Conservation (phyloP, 2,888 invertebrate genomes). For the Leucoma salicis region DNA sequence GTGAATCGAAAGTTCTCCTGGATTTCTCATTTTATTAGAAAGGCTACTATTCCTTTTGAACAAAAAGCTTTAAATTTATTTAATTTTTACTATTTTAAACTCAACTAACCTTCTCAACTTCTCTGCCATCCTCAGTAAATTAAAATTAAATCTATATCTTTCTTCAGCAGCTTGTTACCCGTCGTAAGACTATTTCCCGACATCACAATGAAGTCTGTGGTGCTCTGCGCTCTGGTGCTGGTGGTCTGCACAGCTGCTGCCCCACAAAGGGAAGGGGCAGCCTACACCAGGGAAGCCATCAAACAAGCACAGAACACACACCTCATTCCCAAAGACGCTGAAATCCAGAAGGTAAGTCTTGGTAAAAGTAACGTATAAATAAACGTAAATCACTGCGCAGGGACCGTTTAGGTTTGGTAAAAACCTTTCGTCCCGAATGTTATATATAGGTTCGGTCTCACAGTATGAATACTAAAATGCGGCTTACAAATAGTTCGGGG, state of each 20-base stretch:
- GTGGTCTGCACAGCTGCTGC: conserved; percentile 78
- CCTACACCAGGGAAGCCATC: conserved; percentile 93
- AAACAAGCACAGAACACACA: conserved; percentile 93
- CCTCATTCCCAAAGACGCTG: conserved; percentile 92
- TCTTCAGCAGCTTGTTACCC: conserved; percentile 15
- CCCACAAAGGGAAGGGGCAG: conserved; percentile 90
- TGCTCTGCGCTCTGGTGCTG: conserved; percentile 67
- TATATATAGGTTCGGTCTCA: neutral
- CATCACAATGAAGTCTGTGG: conserved; percentile 59
- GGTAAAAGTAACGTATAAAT: neutral
- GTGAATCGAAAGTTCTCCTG: no score
- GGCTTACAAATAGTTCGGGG: no score
- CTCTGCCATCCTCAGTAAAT: no score
- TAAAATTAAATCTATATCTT: neutral
- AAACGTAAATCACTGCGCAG: no score
- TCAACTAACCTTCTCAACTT: no score
- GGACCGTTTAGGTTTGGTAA: no score
- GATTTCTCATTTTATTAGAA: no score
- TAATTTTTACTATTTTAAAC: no score
- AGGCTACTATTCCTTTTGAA: no score
- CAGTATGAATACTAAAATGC: neutral
- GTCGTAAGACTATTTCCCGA: conserved; percentile 21
- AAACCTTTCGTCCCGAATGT: no score
- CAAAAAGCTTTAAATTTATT: no score
- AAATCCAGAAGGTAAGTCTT: conserved; percentile 88